Evolutionary conservation across 2,797 vertebrate genomes (phyloP), one percentile per base, ranked within the genome.

Genomic region (Enteromius unitaeniatus): DNA sequence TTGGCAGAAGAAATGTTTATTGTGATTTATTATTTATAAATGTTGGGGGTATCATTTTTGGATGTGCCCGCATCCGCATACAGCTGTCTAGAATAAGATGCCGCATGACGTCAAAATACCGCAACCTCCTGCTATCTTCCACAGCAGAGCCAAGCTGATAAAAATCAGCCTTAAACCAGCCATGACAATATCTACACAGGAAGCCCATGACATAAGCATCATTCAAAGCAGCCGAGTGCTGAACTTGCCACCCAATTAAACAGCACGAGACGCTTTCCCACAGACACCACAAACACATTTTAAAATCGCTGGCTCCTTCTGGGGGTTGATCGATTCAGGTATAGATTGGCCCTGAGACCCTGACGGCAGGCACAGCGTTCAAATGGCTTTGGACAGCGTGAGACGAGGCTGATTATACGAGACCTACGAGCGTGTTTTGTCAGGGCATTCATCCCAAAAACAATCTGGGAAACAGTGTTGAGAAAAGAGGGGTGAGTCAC

Each of bases 381-480:
- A 76, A 82, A 82, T 82, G 60, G 72, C 34, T 82, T 82, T 42
- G 19, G 28, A 76, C 81, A 76, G 81, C 81, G 7, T 76, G 81
- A 76, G 62, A 67, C 81, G 15, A 40, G 23, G n/a, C 62, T 76
- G 62, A 83, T 83, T 83, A 82, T 76, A 83, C 11, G 11, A 40
- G 31, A 68, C 67, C 72, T 49, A 55, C 17, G 2, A 68, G 60
- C 47, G 55, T 37, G 28, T 83, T 45, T 76, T 76, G 72, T 75
- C 62, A 53, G 81, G 47, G 23, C 10, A 65, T 83, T 68, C 47
- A 83, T 67, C 37, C 72, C 15, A 37, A 68, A 23, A 76, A 75
- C 58, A 40, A 40, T 74, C 81, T 51, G 0, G 1, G 45, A 62
- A 62, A 62, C 5, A 23, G 70, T 40, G 45, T 15, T 28, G 31